Evolutionary conservation across 1,140 invertebrate species (phyloP).

Genomic region (Drosophila busckii): DNA sequence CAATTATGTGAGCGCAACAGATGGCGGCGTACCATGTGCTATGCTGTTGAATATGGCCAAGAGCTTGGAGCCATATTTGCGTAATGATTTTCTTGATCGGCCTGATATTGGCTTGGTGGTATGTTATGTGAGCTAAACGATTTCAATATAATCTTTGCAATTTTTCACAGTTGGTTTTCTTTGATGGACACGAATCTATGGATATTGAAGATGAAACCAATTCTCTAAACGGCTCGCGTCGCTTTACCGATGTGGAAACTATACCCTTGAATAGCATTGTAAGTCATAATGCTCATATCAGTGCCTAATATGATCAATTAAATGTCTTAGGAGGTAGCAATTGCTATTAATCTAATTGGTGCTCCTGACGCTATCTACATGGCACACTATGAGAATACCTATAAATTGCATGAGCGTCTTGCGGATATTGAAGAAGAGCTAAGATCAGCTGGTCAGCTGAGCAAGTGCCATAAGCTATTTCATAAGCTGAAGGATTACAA

Average conservation of each 20-base stretch:
- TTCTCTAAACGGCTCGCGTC: slow-evolving; percentile 10
- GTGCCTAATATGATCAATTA: background rate
- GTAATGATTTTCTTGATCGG: background rate
- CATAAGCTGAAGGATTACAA: slow-evolving; percentile 7
- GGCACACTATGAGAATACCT: slow-evolving; percentile 13
- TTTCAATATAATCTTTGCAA: background rate
- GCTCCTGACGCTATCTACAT: slow-evolving; percentile 28
- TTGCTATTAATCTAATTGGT: slow-evolving; percentile 37
- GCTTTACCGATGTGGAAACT: slow-evolving; percentile 6
- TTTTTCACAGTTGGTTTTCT: slow-evolving; percentile 28
- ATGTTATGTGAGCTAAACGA: too few species aligned
- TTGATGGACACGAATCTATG: slow-evolving; percentile 35
- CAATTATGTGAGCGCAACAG: slow-evolving; percentile 18
- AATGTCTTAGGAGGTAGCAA: slow-evolving; percentile 1
- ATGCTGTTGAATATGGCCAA: slow-evolving; percentile 34
- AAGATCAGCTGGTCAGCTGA: slow-evolving; percentile 1
- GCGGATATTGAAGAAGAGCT: slow-evolving; percentile 22
- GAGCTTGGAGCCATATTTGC: slow-evolving; percentile 6
- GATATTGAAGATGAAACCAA: background rate
- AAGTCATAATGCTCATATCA: background rate
- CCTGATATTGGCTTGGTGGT: slow-evolving; percentile 27
- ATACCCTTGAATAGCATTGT: slow-evolving; percentile 14
- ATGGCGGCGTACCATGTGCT: slow-evolving; percentile 38
- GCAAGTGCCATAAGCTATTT: slow-evolving; percentile 25
- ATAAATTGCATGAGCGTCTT: background rate